These are phyloP conservation scores for Capromys pilorides DNA, from an alignment of 2,797 vertebrate species.

Conservation along the genomic window DNA sequence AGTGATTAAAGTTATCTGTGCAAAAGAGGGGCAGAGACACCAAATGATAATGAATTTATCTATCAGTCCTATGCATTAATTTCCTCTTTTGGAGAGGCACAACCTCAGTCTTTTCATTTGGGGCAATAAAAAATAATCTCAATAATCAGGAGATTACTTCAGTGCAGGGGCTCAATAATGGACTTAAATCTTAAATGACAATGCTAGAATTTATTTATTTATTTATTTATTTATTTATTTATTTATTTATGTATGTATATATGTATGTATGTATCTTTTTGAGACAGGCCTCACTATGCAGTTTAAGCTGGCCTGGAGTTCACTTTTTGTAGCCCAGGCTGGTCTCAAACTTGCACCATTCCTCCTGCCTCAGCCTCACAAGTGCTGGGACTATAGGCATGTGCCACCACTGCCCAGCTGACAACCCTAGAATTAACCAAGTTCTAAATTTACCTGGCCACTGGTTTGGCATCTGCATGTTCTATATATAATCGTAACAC, in stretches of 20 bases:
- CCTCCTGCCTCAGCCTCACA: too few species aligned
- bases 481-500: conserved; percentile 39
- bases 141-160: conserved; percentile 21
- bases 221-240: too few species aligned
- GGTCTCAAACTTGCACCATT: too few species aligned
- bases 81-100: neutral
- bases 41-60: neutral
- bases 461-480: neutral
- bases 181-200: conserved; percentile 26
- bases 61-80: neutral
- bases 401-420: too few species aligned
- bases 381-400: too few species aligned
- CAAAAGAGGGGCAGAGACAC: neutral
- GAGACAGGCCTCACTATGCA: too few species aligned
- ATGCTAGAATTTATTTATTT: neutral
- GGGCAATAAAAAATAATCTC: conserved; percentile 40
- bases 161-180: neutral
- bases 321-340: too few species aligned
- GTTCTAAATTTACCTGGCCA: neutral
- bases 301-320: too few species aligned
- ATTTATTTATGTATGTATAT: too few species aligned
- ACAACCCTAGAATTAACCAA: neutral
- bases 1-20: neutral
- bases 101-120: neutral
- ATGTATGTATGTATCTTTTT: too few species aligned